Evolutionary conservation across 2,888 invertebrate species (phyloP).

Genomic region (Nemapogon koenigi): DNA sequence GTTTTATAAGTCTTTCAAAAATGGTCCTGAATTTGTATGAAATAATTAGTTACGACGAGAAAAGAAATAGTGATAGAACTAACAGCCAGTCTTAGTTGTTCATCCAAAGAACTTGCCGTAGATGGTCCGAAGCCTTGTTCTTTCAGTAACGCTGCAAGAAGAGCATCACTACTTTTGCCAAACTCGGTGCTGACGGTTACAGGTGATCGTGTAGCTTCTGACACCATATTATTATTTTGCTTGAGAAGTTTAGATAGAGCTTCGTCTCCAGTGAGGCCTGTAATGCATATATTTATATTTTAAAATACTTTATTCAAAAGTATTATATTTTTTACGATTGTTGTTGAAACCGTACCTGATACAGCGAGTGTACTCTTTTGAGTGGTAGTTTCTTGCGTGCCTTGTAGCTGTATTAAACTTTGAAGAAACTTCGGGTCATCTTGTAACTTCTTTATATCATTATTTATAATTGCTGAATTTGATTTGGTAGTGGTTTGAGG

Average conservation of each 20-base stretch:
- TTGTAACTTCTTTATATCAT: slow-evolving; percentile 40
- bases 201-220: slow-evolving; percentile 47
- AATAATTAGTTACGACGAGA: background rate
- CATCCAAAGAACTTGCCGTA: slow-evolving; percentile 68
- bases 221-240: slow-evolving; percentile 43
- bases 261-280: slow-evolving; percentile 53
- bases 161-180: slow-evolving; percentile 71
- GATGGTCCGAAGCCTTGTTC: slow-evolving; percentile 76
- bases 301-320: background rate
- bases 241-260: slow-evolving; percentile 45
- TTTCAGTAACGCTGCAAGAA: slow-evolving; percentile 73
- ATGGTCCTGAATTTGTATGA: too few relatives aligned
- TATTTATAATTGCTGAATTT: slow-evolving; percentile 31
- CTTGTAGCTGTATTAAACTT: slow-evolving; percentile 56
- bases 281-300: slow-evolving; percentile 17
- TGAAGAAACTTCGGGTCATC: slow-evolving; percentile 52
- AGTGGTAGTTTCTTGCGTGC: slow-evolving; percentile 48
- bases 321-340: background rate
- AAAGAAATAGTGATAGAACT: slow-evolving; percentile 28
- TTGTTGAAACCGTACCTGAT: slow-evolving; percentile 34
- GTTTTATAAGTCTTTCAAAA: too few relatives aligned
- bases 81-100: slow-evolving; percentile 64
- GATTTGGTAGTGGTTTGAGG: slow-evolving; percentile 24
- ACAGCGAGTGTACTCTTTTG: slow-evolving; percentile 42
- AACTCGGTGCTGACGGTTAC: slow-evolving; percentile 56